Percentiles rank a stretch among this genome's conserved stretches.
These are phyloP conservation scores for Parnassius orleans DNA, from an alignment of 2,888 invertebrate genomes.

Conservation along the genomic window DNA sequence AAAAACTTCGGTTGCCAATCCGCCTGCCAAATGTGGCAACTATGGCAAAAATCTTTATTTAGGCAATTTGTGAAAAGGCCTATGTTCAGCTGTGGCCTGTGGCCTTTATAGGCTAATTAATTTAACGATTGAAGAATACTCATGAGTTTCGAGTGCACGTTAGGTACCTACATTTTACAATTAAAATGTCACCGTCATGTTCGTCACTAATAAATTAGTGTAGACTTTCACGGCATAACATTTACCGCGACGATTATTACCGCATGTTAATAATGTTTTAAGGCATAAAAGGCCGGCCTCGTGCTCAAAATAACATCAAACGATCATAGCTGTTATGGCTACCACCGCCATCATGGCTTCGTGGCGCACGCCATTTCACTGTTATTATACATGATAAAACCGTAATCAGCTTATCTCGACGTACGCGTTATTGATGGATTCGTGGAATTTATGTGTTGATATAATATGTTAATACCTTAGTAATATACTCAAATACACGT, in stretches of 20 bases:
- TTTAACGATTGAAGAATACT: too few relatives aligned
- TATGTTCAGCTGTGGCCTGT: too few relatives aligned
- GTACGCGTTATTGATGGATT: neutral
- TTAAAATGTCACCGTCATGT: too few relatives aligned
- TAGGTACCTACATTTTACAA: too few relatives aligned
- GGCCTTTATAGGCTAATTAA: too few relatives aligned
- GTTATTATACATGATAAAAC: conserved; percentile 1
- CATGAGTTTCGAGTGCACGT: too few relatives aligned
- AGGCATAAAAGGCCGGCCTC: neutral
- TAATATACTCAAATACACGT: too few relatives aligned
- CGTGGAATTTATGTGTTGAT: conserved; percentile 1
- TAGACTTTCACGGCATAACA: neutral
- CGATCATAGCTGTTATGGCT: neutral
- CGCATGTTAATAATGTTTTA: neutral
- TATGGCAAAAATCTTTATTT: too few relatives aligned
- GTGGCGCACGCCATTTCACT: neutral
- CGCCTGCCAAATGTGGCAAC: too few relatives aligned
- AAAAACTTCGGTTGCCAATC: too few relatives aligned
- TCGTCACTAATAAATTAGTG: neutral
- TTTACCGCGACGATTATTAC: neutral
- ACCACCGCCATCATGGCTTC: neutral
- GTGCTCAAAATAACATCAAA: neutral
- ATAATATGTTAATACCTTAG: neutral
- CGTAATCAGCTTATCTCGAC: conserved; percentile 1
- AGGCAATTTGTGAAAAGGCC: too few relatives aligned